phyloP scores from a whole-genome alignment of 2,113 vertebrate genomes.

The Archocentrus centrarchus region DNA sequence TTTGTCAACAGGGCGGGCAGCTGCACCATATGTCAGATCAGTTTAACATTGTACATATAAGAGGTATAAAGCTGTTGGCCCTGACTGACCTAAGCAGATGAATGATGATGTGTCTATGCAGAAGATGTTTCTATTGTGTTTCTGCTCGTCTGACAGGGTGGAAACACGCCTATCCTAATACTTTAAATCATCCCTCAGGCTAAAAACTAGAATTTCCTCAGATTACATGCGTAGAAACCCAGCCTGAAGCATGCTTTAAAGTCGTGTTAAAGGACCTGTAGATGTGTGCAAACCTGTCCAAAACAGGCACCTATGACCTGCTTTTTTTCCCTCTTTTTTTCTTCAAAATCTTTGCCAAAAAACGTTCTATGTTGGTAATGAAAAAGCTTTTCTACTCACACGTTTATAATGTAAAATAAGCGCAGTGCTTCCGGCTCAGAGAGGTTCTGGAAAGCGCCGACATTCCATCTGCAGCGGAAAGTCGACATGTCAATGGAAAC shows the following conservation, averaged over 20 bases:
- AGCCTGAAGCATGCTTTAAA: neutral
- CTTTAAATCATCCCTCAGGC: neutral
- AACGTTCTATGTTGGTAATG: neutral
- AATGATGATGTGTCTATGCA: neutral
- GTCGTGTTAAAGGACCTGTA: neutral
- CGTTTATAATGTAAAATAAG: constrained; percentile 86
- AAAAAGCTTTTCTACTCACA: constrained; percentile 42
- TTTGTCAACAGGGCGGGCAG: constrained; percentile 7
- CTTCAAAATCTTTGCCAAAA: neutral
- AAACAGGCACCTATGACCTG: neutral
- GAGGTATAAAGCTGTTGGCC: neutral
- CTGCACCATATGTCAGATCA: neutral
- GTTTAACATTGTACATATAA: neutral
- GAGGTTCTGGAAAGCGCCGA: constrained; percentile 75
- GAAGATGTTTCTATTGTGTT: neutral
- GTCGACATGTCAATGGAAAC: constrained; percentile 91
- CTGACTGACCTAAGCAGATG: neutral
- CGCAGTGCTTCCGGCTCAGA: constrained; percentile 80
- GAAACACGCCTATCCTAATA: neutral
- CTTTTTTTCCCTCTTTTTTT: neutral
- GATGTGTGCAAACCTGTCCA: neutral
- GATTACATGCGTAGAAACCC: neutral
- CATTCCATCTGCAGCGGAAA: constrained; percentile 91
- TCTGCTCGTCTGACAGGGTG: neutral
- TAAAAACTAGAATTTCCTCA: neutral